Conservation (phyloP, 2,888 invertebrate species). For the Hermaeophaga mercurialis region DNA sequence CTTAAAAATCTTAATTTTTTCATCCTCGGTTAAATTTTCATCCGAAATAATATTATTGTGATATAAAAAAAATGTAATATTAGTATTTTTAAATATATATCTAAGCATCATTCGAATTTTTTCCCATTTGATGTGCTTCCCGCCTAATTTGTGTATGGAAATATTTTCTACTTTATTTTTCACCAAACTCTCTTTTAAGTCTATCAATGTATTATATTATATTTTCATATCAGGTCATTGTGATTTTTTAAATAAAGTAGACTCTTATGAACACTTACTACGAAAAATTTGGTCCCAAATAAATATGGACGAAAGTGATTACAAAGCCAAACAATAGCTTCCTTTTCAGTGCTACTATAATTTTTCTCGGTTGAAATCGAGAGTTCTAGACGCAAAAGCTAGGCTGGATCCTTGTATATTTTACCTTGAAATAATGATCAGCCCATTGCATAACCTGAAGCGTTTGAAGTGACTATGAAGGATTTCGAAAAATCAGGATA, state of each 20-base stretch:
- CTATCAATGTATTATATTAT: neutral
- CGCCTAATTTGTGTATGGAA: neutral
- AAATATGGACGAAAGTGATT: slow-evolving; percentile 52
- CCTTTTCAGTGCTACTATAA: slow-evolving; percentile 51
- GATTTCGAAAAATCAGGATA: slow-evolving; percentile 45
- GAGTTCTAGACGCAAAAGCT: slow-evolving; percentile 48
- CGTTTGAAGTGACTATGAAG: slow-evolving; percentile 50
- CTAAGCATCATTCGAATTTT: slow-evolving; percentile 11
- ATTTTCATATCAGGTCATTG: slow-evolving; percentile 37
- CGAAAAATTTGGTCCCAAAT: slow-evolving; percentile 49
- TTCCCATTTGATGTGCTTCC: slow-evolving; percentile 16
- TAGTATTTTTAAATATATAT: neutral
- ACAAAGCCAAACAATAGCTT: slow-evolving; percentile 50
- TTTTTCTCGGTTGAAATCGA: slow-evolving; percentile 49
- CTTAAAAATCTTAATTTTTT: slow-evolving; percentile 15
- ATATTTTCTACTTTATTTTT: too few relatives aligned
- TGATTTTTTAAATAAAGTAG: too few relatives aligned
- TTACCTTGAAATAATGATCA: slow-evolving; percentile 40
- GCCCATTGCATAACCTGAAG: slow-evolving; percentile 43
- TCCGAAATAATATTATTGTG: neutral
- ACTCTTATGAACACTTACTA: slow-evolving; percentile 51
- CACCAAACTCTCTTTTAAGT: slow-evolving; percentile 17
- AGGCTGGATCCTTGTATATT: slow-evolving; percentile 46
- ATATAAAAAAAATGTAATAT: neutral
- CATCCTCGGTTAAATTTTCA: too few relatives aligned